Conservation (phyloP, 2,113 vertebrate species). For the Eptatretus burgeri region DNA sequence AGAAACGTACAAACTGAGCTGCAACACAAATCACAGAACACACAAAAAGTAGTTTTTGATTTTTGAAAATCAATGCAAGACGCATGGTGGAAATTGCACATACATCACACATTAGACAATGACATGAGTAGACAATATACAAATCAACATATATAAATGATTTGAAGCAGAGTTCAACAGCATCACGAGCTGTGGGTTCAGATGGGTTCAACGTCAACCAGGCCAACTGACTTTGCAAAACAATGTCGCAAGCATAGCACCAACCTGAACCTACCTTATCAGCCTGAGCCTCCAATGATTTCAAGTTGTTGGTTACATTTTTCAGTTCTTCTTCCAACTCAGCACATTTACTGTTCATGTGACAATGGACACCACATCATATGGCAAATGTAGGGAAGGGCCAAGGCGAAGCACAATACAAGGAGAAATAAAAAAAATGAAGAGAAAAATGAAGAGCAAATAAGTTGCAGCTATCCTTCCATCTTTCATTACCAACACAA, state of each 20-base stretch:
- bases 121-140: too few relatives aligned
- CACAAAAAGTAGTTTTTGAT: too few relatives aligned
- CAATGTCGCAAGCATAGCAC: neutral
- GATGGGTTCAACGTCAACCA: too few relatives aligned
- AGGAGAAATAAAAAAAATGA: conserved; percentile 14
- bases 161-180: too few relatives aligned
- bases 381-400: conserved; percentile 13
- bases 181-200: too few relatives aligned
- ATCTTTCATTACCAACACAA: neutral
- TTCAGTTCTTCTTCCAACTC: conserved; percentile 99
- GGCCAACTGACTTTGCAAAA: too few relatives aligned
- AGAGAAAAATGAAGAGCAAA: neutral
- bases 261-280: conserved; percentile 64
- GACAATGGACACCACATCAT: conserved; percentile 12
- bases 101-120: too few relatives aligned
- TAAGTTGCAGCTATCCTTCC: neutral
- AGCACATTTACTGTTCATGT: conserved; percentile 93
- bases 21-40: too few relatives aligned
- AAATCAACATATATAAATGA: too few relatives aligned
- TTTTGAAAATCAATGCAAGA: too few relatives aligned
- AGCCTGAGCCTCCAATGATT: conserved; percentile 99
- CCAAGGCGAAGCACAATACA: conserved; percentile 21
- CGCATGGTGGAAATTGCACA: too few relatives aligned
- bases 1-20: too few relatives aligned
- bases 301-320: conserved; percentile 99